These are phyloP conservation scores for Troides helena DNA, from an alignment of 2,888 invertebrate genomes.

Conservation along the genomic window DNA sequence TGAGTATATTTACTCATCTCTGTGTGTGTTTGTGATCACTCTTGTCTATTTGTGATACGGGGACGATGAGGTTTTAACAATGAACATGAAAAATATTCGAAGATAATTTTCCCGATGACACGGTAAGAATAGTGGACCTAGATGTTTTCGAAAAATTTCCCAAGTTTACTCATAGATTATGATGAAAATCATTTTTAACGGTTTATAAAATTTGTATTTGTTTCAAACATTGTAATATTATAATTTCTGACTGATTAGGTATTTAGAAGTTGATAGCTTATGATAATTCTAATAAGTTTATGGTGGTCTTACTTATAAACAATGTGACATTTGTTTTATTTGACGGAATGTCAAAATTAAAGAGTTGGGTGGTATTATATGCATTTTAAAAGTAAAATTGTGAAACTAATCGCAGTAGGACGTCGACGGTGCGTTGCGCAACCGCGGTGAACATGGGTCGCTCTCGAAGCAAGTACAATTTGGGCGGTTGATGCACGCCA, in stretches of 20 bases:
- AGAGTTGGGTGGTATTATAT: conserved; percentile 27
- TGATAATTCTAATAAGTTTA: not conserved
- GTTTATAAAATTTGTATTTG: too few species aligned
- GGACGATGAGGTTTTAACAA: not conserved
- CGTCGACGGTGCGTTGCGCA: conserved; percentile 38
- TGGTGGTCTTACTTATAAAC: not conserved
- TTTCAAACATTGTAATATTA: too few species aligned
- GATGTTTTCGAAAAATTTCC: too few species aligned
- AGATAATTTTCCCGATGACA: too few species aligned
- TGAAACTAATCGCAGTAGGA: conserved; percentile 38
- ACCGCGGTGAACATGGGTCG: conserved; percentile 31
- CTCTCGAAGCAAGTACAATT: conserved; percentile 28
- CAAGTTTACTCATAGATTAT: too few species aligned
- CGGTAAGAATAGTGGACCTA: too few species aligned
- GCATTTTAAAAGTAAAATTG: conserved; percentile 38
- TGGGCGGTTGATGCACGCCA: conserved; percentile 28
- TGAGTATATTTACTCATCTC: conserved; percentile 7
- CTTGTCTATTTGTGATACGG: not conserved
- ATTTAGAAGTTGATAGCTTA: too few species aligned
- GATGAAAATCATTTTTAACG: too few species aligned
- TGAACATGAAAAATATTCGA: not conserved
- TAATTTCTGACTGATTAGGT: too few species aligned
- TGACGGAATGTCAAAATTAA: too few species aligned
- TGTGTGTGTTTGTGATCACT: conserved; percentile 21
- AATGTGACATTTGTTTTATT: too few species aligned